These are phyloP conservation scores for Atherix ibis DNA, from an alignment of 2,888 invertebrate genomes.

Conservation along the genomic window DNA sequence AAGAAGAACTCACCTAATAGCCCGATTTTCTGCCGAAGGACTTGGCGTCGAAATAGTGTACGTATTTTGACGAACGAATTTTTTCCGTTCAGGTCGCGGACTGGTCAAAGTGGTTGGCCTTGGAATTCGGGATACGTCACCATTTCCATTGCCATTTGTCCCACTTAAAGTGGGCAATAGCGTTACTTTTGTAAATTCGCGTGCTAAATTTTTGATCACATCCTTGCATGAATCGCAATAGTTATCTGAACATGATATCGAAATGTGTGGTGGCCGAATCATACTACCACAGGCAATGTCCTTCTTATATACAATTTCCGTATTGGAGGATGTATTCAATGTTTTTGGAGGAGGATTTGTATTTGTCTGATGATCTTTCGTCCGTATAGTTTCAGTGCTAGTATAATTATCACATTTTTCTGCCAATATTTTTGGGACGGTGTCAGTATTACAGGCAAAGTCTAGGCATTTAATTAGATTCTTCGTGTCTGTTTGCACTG, in stretches of 20 bases:
- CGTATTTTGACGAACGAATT: constrained; percentile 28
- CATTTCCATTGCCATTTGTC: constrained; percentile 1
- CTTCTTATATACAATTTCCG: constrained; percentile 29
- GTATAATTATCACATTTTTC: constrained; percentile 15
- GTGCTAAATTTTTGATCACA: constrained; percentile 38
- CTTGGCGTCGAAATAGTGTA: constrained; percentile 24
- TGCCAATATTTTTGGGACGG: constrained; percentile 6
- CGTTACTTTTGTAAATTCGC: constrained; percentile 25
- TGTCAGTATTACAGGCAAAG: constrained; percentile 20
- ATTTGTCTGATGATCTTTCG: constrained; percentile 17
- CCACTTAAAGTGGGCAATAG: constrained; percentile 4
- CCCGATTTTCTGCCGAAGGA: constrained; percentile 18
- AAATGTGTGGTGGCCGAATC: constrained; percentile 34
- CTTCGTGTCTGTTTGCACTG: constrained; percentile 31
- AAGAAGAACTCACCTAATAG: no score
- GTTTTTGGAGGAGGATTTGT: constrained; percentile 17
- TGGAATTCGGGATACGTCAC: constrained; percentile 21
- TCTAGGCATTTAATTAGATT: constrained; percentile 22
- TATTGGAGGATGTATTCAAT: constrained; percentile 24
- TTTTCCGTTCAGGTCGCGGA: constrained; percentile 25
- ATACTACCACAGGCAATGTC: constrained; percentile 39
- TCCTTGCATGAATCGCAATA: constrained; percentile 46
- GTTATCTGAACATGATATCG: constrained; percentile 36
- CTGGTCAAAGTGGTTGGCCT: constrained; percentile 27
- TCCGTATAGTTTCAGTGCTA: constrained; percentile 17